Base-by-base conservation (phyloP, 2,113 vertebrate genomes). In the Zosterops japonicus region DNA sequence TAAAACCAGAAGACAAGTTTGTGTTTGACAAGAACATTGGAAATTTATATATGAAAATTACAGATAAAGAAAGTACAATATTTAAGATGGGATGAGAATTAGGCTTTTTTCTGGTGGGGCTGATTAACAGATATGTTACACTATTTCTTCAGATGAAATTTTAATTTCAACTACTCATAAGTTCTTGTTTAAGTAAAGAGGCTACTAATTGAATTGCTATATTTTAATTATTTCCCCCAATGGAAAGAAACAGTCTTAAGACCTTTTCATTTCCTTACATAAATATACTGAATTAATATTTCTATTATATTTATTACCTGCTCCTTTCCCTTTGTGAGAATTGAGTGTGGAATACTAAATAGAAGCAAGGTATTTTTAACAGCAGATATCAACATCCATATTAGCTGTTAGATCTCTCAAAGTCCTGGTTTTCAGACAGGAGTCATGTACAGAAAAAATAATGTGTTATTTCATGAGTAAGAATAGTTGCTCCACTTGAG, bases 171-270 rank as follows among this genome's bases (percentile, higher is more conserved):
- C 31, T 42, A 75, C 28, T 56, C 70, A 27, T 50, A 47, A 89
- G 59, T 72, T 93, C 74, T 94, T 68, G 18, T 86, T 96, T 90
- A 83, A 95, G 53, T 83, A 90, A 92, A 83, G 52, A 92, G 9
- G 24, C 53, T 88, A 61, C 35, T 95, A 91, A 91, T 59, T 94
- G 60, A 93, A 94, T 91, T 95, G 24, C 46, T 95, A 55, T 70
- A 74, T 47, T 65, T 83, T 89, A 94, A 91, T 91, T 85, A 74
- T 75, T 76, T 74, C 14, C 41, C 35, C 44, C 65, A 44, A n/a
- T 52, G 57, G 35, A 60, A 84, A 44, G 29, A 86, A 91, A 90
- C 6, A 23, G 20, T 13, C 46, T 83, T 31, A 72, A 80, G 31
- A 35, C 35, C 56, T 72, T 52, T 60, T 12, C 2, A 14, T 75